Conservation (phyloP, 2,113 vertebrate species). For the Hystrix cristata region DNA sequence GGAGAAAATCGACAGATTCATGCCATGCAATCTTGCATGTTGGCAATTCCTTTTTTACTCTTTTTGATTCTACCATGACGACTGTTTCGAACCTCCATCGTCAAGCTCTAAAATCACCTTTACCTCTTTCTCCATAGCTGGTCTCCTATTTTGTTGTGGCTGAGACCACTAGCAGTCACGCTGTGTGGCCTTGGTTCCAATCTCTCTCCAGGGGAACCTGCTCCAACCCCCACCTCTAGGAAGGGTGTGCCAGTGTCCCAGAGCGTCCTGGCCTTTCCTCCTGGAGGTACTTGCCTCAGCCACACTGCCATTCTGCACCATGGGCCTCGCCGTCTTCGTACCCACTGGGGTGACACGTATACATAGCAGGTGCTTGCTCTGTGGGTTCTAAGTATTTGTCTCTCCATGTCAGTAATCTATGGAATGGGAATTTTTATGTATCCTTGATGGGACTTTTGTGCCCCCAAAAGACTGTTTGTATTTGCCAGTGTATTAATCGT, state of each 20-base stretch:
- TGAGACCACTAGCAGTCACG: not conserved
- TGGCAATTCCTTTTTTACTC: not conserved
- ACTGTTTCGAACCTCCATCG: not conserved
- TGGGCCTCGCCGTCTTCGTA: not conserved
- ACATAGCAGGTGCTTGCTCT: not conserved
- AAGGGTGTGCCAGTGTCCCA: not conserved
- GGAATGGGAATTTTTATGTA: not conserved
- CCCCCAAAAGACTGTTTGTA: not conserved
- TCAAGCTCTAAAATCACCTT: not conserved
- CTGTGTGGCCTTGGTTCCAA: not conserved
- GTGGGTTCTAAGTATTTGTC: not conserved
- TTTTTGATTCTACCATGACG: not conserved
- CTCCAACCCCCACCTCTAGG: not conserved
- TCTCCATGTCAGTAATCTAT: not conserved
- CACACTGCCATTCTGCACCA: fast-evolving
- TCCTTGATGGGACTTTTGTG: not conserved
- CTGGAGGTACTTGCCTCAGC: not conserved
- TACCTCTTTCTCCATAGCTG: not conserved
- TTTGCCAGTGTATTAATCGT: not conserved
- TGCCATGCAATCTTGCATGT: not conserved
- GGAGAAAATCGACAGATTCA: not conserved
- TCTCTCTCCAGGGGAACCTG: not conserved
- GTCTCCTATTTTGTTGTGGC: not conserved
- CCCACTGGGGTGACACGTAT: not conserved
- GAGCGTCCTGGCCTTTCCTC: not conserved